These are phyloP conservation scores for Danionella cerebrum DNA, from an alignment of 2,113 vertebrate genomes.

Conservation along the genomic window DNA sequence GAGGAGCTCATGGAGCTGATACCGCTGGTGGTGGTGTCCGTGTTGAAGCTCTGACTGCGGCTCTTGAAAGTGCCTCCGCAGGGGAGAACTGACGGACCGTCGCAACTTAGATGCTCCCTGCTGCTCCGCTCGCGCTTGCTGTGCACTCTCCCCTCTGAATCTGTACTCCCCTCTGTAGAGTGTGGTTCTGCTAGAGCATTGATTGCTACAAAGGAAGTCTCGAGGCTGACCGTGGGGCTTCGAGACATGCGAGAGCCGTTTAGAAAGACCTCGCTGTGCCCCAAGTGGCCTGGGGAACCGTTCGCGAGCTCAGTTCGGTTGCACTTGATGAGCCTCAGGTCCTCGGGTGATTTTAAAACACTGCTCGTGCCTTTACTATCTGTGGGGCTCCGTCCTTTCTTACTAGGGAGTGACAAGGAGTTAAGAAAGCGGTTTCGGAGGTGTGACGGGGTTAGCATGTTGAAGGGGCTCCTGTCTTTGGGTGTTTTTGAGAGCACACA, in stretches of 20 bases:
- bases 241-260: constrained; percentile 54
- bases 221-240: constrained; percentile 66
- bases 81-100: constrained; percentile 47
- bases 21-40: constrained; percentile 80
- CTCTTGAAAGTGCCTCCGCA: constrained; percentile 70
- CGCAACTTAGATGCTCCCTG: constrained; percentile 67
- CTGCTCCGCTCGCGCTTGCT: constrained; percentile 43
- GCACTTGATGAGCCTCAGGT: constrained; percentile 59
- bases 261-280: constrained; percentile 65
- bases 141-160: neutral
- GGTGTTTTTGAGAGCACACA: constrained; percentile 63
- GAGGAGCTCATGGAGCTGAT: constrained; percentile 85
- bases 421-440: constrained; percentile 74
- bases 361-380: constrained; percentile 63
- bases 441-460: constrained; percentile 70
- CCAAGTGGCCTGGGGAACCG: constrained; percentile 28
- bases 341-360: constrained; percentile 42
- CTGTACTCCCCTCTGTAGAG: constrained; percentile 30
- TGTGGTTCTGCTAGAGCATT: constrained; percentile 64
- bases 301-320: constrained; percentile 70
- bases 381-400: constrained; percentile 73
- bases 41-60: constrained; percentile 81
- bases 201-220: constrained; percentile 71
- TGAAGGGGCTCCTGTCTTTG: constrained; percentile 75
- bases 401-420: constrained; percentile 73